Evolutionary conservation across 37 sponge, comb jelly and placozoan species (phyloP).

Genomic region (Haliclona indistincta): DNA sequence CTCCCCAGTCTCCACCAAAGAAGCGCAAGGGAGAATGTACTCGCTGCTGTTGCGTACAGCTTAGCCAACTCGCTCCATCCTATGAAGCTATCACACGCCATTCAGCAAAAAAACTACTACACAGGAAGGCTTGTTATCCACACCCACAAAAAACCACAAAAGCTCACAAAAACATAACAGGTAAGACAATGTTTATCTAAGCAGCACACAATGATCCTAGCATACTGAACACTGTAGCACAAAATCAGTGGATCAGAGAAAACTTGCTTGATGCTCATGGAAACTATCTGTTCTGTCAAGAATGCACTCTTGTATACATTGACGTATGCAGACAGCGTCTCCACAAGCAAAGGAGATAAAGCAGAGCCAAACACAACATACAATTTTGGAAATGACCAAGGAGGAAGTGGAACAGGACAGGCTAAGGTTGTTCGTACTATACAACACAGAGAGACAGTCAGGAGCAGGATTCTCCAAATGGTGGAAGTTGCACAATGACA

Average conservation of each 20-base stretch:
- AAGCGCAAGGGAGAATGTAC: too few relatives aligned
- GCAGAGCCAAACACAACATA: slow-evolving; percentile 2
- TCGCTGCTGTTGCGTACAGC: too few relatives aligned
- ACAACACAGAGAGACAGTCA: too few relatives aligned
- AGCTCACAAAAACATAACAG: slow-evolving; percentile 3
- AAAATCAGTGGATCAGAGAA: slow-evolving; percentile 26
- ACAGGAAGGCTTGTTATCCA: slow-evolving; percentile 2
- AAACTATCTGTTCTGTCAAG: slow-evolving; percentile 25
- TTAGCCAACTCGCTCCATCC: too few relatives aligned
- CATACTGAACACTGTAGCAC: neutral
- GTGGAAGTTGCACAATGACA: too few relatives aligned
- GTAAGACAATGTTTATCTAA: slow-evolving; percentile 1
- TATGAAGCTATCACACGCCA: neutral
- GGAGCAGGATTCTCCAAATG: too few relatives aligned
- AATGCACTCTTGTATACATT: slow-evolving; percentile 7
- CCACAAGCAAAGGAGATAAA: slow-evolving; percentile 1
- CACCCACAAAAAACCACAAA: slow-evolving; percentile 1
- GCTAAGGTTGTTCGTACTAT: slow-evolving; percentile 4
- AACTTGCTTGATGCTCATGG: slow-evolving; percentile 23
- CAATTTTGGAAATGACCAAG: slow-evolving; percentile 6
- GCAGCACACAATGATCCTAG: neutral
- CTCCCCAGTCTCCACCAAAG: too few relatives aligned
- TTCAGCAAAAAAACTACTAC: slow-evolving; percentile 1
- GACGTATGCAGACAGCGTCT: slow-evolving; percentile 8
- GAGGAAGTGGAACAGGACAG: neutral